Percentiles rank a stretch among this genome's conserved stretches.
Conservation (phyloP, 1,140 invertebrate genomes). For the Cotesia vestalis region DNA sequence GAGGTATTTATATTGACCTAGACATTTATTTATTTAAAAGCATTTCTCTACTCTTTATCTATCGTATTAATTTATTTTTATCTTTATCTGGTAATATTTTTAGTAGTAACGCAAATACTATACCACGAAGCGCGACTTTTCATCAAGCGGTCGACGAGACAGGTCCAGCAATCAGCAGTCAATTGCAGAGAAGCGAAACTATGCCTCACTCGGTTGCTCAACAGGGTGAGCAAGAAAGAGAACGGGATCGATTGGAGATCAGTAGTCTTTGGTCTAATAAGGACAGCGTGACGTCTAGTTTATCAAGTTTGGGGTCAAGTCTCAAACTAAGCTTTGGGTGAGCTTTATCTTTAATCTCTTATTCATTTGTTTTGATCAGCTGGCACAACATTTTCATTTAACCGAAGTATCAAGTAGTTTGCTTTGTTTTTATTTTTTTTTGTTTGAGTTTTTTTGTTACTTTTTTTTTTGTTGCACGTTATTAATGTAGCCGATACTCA, state of each 20-base stretch:
- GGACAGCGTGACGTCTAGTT: constrained; percentile 77
- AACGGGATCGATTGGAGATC: constrained; percentile 59
- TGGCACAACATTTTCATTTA: background rate
- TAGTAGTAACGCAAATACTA: constrained; percentile 48
- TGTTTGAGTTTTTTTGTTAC: constrained; percentile 47
- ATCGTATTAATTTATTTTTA: too few relatives aligned
- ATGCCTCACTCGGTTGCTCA: constrained; percentile 71
- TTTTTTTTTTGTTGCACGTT: constrained; percentile 33
- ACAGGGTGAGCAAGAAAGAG: constrained; percentile 61
- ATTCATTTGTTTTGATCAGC: background rate
- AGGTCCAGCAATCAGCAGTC: constrained; percentile 50
- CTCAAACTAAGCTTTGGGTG: constrained; percentile 87
- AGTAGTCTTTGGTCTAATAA: constrained; percentile 63
- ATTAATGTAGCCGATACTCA: constrained; percentile 58
- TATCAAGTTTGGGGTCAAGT: constrained; percentile 79
- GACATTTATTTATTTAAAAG: too few relatives aligned
- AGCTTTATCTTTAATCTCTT: constrained; percentile 49
- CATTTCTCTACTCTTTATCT: too few relatives aligned
- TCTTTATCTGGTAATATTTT: background rate
- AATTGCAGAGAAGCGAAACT: constrained; percentile 82
- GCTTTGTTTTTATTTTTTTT: constrained; percentile 16
- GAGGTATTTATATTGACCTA: constrained; percentile 45
- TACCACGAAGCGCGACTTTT: constrained; percentile 62
- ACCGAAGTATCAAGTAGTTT: background rate
- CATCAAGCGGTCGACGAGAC: constrained; percentile 59